Base-by-base conservation (phyloP, 2,113 vertebrate species). In the Cervus canadensis region DNA sequence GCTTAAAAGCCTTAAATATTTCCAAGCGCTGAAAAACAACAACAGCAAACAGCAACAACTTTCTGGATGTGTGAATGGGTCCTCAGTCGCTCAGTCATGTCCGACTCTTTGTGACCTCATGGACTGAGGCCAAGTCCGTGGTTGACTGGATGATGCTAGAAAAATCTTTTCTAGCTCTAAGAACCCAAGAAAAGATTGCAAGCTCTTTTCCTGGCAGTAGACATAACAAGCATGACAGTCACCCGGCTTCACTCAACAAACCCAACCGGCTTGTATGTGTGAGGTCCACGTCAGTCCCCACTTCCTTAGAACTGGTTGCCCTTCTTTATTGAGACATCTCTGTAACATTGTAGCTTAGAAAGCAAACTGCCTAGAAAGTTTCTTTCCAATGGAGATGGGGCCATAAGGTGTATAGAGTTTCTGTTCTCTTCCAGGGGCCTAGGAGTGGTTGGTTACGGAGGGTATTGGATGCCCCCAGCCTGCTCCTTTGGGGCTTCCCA, bases 1-100 rank as follows among this genome's bases (percentile, higher is more conserved):
- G 30, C 43, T 91, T 64, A 67, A 81, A 81, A 76, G 19, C 54
- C 82, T 94, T 90, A 45, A 79, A 67, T 87, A 85, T 92, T 84
- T 89, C 57, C 54, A 87, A 54, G 21, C 40, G 14, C n/a, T 94
- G 54, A 21, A 59, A 67, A 87, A 36, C 9, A 76, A 64, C 14
- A 88, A 26, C 12, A 59, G 40, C 40, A n/a, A 71, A 13, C 74
- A 52, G 45, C 4, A 67, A 64, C 57, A 48, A 2, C 4, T 21
- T 92, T 19, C 85, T 59, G 21, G n/a, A 57, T 43, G 12, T 76
- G 71, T 14, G 3, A 3, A 2, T 76, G 12, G 43, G 40, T 76
- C 36, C 71, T 43, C 40, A 13, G 3, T 76, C 3, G 0, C 23
- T 76, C 6, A 25, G 40, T 76, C 1, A 3, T 15, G 23, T 76